These are phyloP conservation scores for Ceyx melanurus DNA, from an alignment of 2,113 vertebrate species.

Conservation along the genomic window DNA sequence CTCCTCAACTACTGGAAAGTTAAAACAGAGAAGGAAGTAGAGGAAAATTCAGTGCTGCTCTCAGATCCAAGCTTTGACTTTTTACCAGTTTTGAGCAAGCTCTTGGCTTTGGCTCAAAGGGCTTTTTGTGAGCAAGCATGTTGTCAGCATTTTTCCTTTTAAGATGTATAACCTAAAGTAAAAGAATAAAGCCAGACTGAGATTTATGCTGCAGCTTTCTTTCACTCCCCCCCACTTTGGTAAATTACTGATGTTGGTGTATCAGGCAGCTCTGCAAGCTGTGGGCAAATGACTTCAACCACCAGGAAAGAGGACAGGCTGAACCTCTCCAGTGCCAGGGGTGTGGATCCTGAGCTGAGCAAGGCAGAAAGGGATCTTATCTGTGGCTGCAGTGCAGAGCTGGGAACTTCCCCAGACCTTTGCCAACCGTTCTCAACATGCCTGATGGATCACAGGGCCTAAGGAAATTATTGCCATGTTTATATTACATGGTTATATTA, in stretches of 20 bases:
- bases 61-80: conserved; percentile 6
- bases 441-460: conserved; percentile 3
- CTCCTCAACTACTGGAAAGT: not conserved
- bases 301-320: not conserved
- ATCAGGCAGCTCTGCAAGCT: not conserved
- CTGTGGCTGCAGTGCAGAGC: not conserved
- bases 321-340: not conserved
- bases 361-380: not conserved
- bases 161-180: conserved; percentile 31
- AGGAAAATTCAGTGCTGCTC: not conserved
- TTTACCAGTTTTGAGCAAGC: conserved; percentile 19
- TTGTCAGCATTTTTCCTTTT: conserved; percentile 52
- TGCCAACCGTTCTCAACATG: conserved; percentile 42
- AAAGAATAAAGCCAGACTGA: conserved; percentile 36
- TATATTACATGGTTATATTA: not conserved
- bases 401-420: conserved; percentile 13
- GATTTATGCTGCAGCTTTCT: conserved; percentile 33
- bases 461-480: conserved; percentile 37
- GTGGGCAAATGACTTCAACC: not conserved
- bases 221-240: not conserved
- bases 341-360: not conserved
- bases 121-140: conserved; percentile 25
- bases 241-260: not conserved
- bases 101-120: conserved; percentile 36
- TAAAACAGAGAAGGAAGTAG: not conserved